Evolutionary conservation across 1,140 invertebrate species (phyloP).

Genomic region (Zaprionus ghesquierei): DNA sequence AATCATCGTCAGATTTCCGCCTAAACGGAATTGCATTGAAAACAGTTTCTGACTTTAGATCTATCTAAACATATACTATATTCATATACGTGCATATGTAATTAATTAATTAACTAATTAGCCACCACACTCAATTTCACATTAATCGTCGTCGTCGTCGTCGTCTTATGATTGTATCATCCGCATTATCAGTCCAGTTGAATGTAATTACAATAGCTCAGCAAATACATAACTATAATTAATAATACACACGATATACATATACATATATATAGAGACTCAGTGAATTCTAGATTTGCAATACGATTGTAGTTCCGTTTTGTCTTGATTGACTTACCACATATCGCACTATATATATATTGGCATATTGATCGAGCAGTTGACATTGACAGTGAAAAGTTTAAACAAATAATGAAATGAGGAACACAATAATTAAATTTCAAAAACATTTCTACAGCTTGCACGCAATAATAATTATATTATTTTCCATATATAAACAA

Average conservation of each 20-base stretch:
- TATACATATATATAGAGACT: constrained; percentile 15
- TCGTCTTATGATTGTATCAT: neutral
- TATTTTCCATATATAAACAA: neutral
- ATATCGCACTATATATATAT: neutral
- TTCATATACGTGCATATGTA: constrained; percentile 9
- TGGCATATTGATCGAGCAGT: neutral
- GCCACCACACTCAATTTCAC: neutral
- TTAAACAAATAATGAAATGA: neutral
- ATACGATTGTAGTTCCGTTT: constrained; percentile 1
- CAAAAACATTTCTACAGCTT: constrained; percentile 7
- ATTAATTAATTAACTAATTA: neutral
- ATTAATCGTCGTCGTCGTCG: neutral
- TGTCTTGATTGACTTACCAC: constrained; percentile 27
- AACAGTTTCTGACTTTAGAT: neutral
- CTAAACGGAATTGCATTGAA: constrained; percentile 9
- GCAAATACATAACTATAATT: constrained; percentile 18
- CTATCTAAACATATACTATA: neutral
- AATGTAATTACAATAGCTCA: constrained; percentile 29
- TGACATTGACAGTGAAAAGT: constrained; percentile 10
- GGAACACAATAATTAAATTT: constrained; percentile 17
- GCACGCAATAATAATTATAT: constrained; percentile 6
- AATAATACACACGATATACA: constrained; percentile 8
- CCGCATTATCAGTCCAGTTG: constrained; percentile 5
- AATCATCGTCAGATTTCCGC: constrained; percentile 3
- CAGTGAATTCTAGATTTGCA: constrained; percentile 7